Conservation (phyloP, 1,140 invertebrate genomes). For the Drosophila lacteicornis region DNA sequence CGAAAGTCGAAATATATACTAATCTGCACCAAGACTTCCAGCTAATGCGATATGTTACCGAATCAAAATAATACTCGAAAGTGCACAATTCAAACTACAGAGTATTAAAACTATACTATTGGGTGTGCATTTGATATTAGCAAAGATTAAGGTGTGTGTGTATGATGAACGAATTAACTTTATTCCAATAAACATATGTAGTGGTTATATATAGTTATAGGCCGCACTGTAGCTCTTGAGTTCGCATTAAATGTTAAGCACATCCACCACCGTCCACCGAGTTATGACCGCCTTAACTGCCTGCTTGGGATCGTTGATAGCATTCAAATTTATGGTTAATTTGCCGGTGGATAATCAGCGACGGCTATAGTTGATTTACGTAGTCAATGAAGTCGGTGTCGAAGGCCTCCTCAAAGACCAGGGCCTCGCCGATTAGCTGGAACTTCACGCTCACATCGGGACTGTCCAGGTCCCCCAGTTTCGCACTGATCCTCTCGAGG, state of each 20-base stretch:
- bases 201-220: neutral
- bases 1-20: no score
- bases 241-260: neutral
- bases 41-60: no score
- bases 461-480: neutral
- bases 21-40: no score
- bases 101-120: no score
- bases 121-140: no score
- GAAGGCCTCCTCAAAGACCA: neutral
- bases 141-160: no score
- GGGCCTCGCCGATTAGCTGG: neutral
- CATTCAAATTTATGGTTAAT: neutral
- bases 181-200: no score
- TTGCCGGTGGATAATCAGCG: neutral
- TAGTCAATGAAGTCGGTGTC: neutral
- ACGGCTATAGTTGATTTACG: conserved; percentile 1
- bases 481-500: neutral
- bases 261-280: neutral
- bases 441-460: neutral
- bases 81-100: no score
- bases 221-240: neutral
- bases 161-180: no score
- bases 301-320: neutral
- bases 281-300: neutral
- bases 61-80: no score